Evolutionary conservation across 2,797 vertebrate species (phyloP), one percentile per base, ranked within the genome.

Genomic region (Leptatherina wallacei): DNA sequence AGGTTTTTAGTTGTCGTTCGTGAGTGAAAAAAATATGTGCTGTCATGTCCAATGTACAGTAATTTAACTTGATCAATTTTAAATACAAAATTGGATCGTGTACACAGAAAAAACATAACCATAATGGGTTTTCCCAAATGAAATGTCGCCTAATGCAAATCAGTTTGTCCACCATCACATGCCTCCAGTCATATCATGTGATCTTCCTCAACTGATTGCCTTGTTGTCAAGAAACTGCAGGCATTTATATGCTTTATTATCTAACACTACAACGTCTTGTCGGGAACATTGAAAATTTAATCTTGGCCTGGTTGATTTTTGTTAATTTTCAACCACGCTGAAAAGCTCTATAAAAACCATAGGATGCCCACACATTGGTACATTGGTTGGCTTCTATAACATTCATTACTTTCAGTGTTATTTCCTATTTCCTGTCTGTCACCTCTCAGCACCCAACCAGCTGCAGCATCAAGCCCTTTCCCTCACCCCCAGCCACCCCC

Each of bases 351-450:
- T 52, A 56, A 16, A 55, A 71, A 36, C 69, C 59, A 24, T 8
- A 30, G 13, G 22, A 36, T 52, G 61, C 42, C 58, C 57, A 64
- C 47, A 72, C 30, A 38, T 65, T 29, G 33, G 12, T 58, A 44
- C 38, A 61, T 72, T 59, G 66, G 52, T 67, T 32, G 65, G 40
- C 9, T 80, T 67, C 38, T 65, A 42, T 65, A 61, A 54, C 11
- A 54, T 80, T 71, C 68, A 44, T 56, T 55, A 51, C 57, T 65
- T 76, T 66, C 69, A 76, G 27, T 76, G 76, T 78, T 74, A 78
- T 82, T 87, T 81, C 69, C 74, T 71, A 70, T 85, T 88, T 87
- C 90, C 80, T 87, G 78, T 87, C 89, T 82, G 73, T 83, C 86
- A 78, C 85, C 76, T 69, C 70, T 70, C 69, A 42, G 30, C 64